Conservation (phyloP, 2,888 invertebrate species). For the Watsonalla binaria region DNA sequence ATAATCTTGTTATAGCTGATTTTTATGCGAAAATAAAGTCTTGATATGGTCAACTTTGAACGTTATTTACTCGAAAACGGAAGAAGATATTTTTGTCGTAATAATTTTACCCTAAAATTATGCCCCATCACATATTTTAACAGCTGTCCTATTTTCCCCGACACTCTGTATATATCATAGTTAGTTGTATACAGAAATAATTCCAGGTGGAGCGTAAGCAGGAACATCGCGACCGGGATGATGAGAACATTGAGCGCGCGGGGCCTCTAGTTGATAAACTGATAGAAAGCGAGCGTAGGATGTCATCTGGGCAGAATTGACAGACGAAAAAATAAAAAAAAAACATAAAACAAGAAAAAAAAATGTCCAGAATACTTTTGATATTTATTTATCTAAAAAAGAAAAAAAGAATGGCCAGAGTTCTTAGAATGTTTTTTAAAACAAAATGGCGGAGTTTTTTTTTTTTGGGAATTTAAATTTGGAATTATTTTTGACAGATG, state of each 20-base stretch:
- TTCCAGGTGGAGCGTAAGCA: slow-evolving; percentile 30
- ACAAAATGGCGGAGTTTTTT: too few species aligned
- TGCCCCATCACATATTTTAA: too few species aligned
- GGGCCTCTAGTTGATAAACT: slow-evolving; percentile 34
- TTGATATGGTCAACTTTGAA: too few species aligned
- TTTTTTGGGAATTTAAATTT: too few species aligned
- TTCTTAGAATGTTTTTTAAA: neutral
- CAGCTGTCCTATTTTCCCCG: too few species aligned
- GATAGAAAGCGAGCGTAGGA: slow-evolving; percentile 34
- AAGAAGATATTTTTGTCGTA: too few species aligned
- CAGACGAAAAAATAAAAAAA: slow-evolving; percentile 2
- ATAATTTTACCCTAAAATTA: too few species aligned
- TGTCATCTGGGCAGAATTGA: slow-evolving; percentile 42
- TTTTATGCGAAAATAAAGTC: too few species aligned
- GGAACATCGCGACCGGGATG: slow-evolving; percentile 16
- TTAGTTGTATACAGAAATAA: neutral
- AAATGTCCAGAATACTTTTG: neutral
- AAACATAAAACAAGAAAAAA: slow-evolving; percentile 4
- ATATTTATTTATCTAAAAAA: too few species aligned
- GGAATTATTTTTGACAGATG: too few species aligned
- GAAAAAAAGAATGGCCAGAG: neutral
- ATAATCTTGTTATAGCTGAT: too few species aligned
- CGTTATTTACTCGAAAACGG: too few species aligned
- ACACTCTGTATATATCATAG: neutral
- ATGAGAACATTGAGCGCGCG: slow-evolving; percentile 19